Conservation (phyloP, 2,113 vertebrate species). For the Podarcis cretensis region DNA sequence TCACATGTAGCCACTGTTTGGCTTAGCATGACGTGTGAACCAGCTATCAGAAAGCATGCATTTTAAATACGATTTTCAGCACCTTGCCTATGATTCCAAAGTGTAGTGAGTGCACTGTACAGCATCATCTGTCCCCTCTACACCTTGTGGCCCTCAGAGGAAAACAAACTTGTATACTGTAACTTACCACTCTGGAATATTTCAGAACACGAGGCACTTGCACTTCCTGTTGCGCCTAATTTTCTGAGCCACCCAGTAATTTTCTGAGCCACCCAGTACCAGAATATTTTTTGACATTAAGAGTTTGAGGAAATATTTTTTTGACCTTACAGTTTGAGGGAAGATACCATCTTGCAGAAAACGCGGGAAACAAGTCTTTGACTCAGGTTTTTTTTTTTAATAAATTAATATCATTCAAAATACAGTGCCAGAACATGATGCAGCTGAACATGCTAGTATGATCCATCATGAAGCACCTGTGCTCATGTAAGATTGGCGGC, state of each 20-base stretch:
- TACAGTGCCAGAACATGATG: conserved; percentile 99
- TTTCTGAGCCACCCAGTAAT: not conserved
- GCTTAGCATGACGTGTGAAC: too few relatives aligned
- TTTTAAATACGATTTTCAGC: not conserved
- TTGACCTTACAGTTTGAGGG: not conserved
- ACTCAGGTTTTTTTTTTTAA: conserved; percentile 84
- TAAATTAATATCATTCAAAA: conserved; percentile 99
- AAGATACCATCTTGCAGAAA: not conserved
- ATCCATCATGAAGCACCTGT: conserved; percentile 94
- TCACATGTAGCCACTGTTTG: too few relatives aligned
- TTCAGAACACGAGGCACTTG: not conserved
- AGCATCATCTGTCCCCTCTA: not conserved
- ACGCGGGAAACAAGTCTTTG: not conserved
- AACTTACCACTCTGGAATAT: not conserved
- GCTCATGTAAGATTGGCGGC: conserved; percentile 83
- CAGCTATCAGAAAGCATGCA: not conserved
- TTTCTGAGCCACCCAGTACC: not conserved
- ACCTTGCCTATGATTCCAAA: not conserved
- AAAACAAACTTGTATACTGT: not conserved
- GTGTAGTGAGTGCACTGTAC: not conserved
- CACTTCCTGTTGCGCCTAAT: not conserved
- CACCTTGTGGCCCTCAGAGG: not conserved
- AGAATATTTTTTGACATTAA: not conserved
- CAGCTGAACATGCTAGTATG: conserved; percentile 96
- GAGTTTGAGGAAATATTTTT: not conserved